Base-by-base conservation (phyloP, 2,113 vertebrate genomes). In the Sturnus vulgaris region DNA sequence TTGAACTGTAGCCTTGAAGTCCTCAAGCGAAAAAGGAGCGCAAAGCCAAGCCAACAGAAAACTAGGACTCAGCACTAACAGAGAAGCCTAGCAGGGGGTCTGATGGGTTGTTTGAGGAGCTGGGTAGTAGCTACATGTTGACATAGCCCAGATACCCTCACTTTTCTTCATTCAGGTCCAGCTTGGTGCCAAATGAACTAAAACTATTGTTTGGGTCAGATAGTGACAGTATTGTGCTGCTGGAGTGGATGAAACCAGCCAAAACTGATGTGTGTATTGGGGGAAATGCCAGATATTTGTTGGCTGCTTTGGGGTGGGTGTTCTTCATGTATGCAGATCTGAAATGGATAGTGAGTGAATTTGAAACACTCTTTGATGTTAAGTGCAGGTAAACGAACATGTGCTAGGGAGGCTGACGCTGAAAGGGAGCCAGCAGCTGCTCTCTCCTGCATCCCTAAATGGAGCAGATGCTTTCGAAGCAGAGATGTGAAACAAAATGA, bases 391-490 rank as follows among this genome's bases (percentile, higher is more conserved):
- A 92, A 92, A 90, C 16, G 35, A 92, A 88, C 66, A 6, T 20
- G 55, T 77, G 30, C 63, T 27, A 56, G 46, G 21, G 50, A 83
- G 59, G 56, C 42, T 93, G 79, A 55, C 30, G 23, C 55, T 20
- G 46, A 90, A 82, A 23, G 42, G 53, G 37, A 94, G 66, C 49
- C 57, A 93, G 40, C 90, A 95, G 59, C 79, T 93, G 90, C 77
- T 94, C 57, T 79, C 40, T 47, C 2, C 2, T 39, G 63, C 68
- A 59, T 42, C 39, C 52, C 39, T 63, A 66, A 83, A 56, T 1
- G 35, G 47, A 94, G 55, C 90, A 93, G 96, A 92, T 93, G 88
- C 76, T 93, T 95, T 81, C 10, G 5, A 95, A 64, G 60, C 80
- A 93, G 86, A 96, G 50, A 94, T 86, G 63, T 63, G 76, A 88